A percentile compares a stretch with the other conserved stretches of the same genome.
These are phyloP conservation scores for Oreochromis mossambicus DNA, from an alignment of 2,797 vertebrate genomes.

Conservation along the genomic window DNA sequence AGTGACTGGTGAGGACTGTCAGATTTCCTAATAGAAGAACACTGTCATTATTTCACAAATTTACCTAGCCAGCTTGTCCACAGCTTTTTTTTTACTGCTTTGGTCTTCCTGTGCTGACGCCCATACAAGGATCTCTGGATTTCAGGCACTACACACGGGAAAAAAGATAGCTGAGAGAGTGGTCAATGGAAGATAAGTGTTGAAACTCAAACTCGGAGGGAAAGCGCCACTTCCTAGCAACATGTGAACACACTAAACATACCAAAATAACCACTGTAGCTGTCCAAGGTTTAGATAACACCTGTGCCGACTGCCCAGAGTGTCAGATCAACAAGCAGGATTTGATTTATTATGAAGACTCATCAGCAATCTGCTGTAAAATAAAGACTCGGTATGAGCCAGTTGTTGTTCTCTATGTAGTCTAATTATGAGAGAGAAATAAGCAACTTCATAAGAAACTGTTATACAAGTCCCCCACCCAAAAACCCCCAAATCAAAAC, in stretches of 20 bases:
- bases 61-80: slow-evolving; percentile 76
- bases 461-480: not conserved
- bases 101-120: slow-evolving; percentile 71
- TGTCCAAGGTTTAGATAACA: slow-evolving; percentile 50
- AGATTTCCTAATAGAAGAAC: not conserved
- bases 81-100: slow-evolving; percentile 65
- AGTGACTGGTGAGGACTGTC: not conserved
- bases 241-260: slow-evolving; percentile 59
- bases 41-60: not conserved
- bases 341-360: slow-evolving; percentile 16
- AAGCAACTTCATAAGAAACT: not conserved
- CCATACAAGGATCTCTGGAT: slow-evolving; percentile 72
- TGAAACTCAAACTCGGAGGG: slow-evolving; percentile 13
- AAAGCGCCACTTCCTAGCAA: slow-evolving; percentile 58
- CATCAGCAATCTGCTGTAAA: not conserved
- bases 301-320: slow-evolving; percentile 31
- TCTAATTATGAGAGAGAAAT: not conserved
- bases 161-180: slow-evolving; percentile 5
- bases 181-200: slow-evolving; percentile 33
- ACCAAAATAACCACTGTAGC: slow-evolving; percentile 68
- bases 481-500: not conserved
- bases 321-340: slow-evolving; percentile 19
- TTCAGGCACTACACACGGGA: slow-evolving; percentile 66
- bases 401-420: not conserved
- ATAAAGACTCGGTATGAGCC: not conserved